Conservation (phyloP, 2,113 vertebrate species). For the Propithecus coquereli region DNA sequence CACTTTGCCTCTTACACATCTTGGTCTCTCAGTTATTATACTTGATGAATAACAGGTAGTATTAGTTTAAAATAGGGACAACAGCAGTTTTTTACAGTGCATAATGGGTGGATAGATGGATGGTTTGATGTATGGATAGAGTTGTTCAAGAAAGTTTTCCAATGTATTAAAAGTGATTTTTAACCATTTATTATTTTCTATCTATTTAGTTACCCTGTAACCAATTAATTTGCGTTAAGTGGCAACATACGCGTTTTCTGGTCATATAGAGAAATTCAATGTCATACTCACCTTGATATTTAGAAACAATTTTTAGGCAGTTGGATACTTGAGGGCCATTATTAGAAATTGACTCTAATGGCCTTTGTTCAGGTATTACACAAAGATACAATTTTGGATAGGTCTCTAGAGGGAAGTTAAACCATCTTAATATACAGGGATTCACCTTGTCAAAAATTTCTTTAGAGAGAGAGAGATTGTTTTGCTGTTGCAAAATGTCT, state of each 20-base stretch:
- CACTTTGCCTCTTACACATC: not conserved
- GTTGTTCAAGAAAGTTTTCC: not conserved
- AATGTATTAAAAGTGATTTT: not conserved
- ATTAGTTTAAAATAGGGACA: not conserved
- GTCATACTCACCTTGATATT: constrained; percentile 22
- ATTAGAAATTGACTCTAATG: constrained; percentile 30
- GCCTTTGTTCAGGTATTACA: constrained; percentile 41
- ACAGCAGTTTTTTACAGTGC: not conserved
- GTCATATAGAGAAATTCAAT: constrained; percentile 15
- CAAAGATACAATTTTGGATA: constrained; percentile 31
- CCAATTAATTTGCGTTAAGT: not conserved
- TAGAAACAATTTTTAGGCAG: constrained; percentile 12
- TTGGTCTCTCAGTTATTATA: not conserved
- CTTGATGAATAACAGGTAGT: not conserved
- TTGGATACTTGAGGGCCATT: not conserved
- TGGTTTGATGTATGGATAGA: not conserved
- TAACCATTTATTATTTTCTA: not conserved
- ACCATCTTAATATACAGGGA: not conserved
- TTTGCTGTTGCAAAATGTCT: not conserved
- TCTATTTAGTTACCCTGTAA: not conserved
- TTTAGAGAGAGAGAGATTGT: not conserved
- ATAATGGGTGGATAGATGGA: not conserved
- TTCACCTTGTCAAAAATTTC: constrained; percentile 43
- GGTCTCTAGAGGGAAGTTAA: constrained; percentile 39
- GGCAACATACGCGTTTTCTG: not conserved